Evolutionary conservation across 1,140 invertebrate species (phyloP), one percentile per base, ranked within the genome.

Genomic region (Papilio polytes): DNA sequence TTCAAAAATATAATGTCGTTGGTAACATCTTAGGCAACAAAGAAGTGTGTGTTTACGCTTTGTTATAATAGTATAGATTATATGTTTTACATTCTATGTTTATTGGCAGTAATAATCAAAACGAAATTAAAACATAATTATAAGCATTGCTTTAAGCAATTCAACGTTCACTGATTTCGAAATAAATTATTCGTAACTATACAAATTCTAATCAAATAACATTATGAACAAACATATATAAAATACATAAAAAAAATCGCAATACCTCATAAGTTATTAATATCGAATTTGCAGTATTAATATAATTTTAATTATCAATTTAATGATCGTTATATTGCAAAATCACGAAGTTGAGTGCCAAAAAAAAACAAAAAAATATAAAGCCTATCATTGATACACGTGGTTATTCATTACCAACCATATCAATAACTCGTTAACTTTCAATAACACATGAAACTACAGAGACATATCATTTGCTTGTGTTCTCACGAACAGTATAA

Each of bases 401-500:
- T 10, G 31, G 56, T 78, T 56, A 79, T 36, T 78, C 70, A 82
- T 82, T 80, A 80, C 53, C 7, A 13, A 51, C 56, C 31, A 78
- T 78, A 78, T 78, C 77, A 78, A 78, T 78, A 78, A 78, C 36
- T 78, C 77, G 77, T 78, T 78, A 78, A 44, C 63, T 41, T 80
- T 74, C 70, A 80, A 83, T 81, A 78, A 81, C 77, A 83, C 82
- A 74, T 63, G 77, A 78, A 66, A 76, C 59, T 86, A 88, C 82
- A 92, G 85, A 93, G 90, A 94, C 88, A 93, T 92, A 93, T 92
- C 86, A 93, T 93, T 93, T 90, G 87, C 82, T 83, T 81, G 77
- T 83, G 87, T 94, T 94, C 93, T 94, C 93, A 94, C 93, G 92
- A 87, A 86, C 87, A 84, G 87, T 88, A 92, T 91, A 94, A 94